phyloP scores from a whole-genome alignment of 1,140 invertebrate genomes.

The Temnothorax longispinosus region DNA sequence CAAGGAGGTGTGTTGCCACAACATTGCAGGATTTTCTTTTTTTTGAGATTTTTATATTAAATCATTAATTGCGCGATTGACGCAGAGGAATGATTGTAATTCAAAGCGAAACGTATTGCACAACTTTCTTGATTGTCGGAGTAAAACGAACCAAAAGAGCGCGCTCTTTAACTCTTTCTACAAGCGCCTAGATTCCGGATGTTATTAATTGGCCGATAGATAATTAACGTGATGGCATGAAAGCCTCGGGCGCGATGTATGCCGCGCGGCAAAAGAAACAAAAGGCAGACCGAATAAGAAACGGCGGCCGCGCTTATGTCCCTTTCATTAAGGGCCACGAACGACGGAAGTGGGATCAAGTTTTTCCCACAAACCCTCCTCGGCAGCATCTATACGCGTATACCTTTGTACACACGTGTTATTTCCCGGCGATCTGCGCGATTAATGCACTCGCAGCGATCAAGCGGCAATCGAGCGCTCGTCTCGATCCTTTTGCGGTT shows the following conservation, averaged over 20 bases:
- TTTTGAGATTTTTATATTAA: neutral
- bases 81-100: neutral
- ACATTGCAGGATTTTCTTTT: neutral
- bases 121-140: neutral
- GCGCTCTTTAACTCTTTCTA: neutral
- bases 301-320: neutral
- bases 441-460: slow-evolving; percentile 21
- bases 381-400: slow-evolving; percentile 2
- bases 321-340: slow-evolving; percentile 41
- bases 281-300: slow-evolving; percentile 4
- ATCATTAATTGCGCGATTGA: neutral
- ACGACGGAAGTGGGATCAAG: slow-evolving; percentile 63
- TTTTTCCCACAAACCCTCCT: slow-evolving; percentile 54
- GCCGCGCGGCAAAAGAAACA: neutral
- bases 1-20: neutral
- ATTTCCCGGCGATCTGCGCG: slow-evolving; percentile 19
- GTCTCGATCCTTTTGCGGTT: slow-evolving; percentile 16
- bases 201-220: slow-evolving; percentile 34
- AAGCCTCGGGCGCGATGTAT: neutral
- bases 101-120: neutral
- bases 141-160: neutral
- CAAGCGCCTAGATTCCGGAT: neutral
- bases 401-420: slow-evolving; percentile 44
- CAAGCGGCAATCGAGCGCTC: neutral
- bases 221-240: slow-evolving; percentile 17